Percentiles rank a stretch among this genome's conserved stretches.
These are phyloP conservation scores for Ptychoptera contaminata DNA, from an alignment of 2,888 invertebrate species.

Conservation along the genomic window DNA sequence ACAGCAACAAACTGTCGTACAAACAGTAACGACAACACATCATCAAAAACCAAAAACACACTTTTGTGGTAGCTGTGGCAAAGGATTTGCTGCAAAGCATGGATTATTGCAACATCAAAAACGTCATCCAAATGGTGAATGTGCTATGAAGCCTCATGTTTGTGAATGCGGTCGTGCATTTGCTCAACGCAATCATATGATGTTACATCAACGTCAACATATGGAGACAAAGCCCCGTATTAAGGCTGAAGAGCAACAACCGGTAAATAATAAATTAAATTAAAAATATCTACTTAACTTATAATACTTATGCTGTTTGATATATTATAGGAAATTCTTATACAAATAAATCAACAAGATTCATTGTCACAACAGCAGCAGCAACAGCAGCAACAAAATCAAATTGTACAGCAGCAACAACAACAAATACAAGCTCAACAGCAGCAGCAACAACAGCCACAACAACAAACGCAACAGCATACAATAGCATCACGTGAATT, in stretches of 20 bases:
- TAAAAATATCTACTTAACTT: background rate
- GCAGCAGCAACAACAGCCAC: conserved; percentile 14
- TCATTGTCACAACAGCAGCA: conserved; percentile 24
- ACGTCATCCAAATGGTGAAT: conserved; percentile 63
- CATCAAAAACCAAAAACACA: conserved; percentile 50
- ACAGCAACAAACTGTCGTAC: conserved; percentile 7
- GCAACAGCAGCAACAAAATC: conserved; percentile 22
- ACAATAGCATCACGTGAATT: conserved; percentile 28
- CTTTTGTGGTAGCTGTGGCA: conserved; percentile 63
- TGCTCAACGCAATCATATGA: conserved; percentile 71
- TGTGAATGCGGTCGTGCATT: conserved; percentile 75
- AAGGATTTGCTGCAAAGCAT: conserved; percentile 70
- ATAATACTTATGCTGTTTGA: background rate
- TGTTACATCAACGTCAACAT: conserved; percentile 68
- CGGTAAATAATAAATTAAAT: too few species aligned
- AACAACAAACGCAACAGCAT: conserved; percentile 16
- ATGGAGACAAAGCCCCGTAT: conserved; percentile 30
- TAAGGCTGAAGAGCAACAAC: conserved; percentile 28
- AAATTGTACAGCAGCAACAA: conserved; percentile 29
- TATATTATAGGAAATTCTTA: background rate
- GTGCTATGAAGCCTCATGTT: conserved; percentile 61
- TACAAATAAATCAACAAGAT: conserved; percentile 13
- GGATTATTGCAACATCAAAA: conserved; percentile 66
- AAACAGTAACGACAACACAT: conserved; percentile 6
- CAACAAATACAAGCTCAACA: conserved; percentile 22